phyloP scores from a whole-genome alignment of 2,797 vertebrate genomes.

The Gila robusta region DNA sequence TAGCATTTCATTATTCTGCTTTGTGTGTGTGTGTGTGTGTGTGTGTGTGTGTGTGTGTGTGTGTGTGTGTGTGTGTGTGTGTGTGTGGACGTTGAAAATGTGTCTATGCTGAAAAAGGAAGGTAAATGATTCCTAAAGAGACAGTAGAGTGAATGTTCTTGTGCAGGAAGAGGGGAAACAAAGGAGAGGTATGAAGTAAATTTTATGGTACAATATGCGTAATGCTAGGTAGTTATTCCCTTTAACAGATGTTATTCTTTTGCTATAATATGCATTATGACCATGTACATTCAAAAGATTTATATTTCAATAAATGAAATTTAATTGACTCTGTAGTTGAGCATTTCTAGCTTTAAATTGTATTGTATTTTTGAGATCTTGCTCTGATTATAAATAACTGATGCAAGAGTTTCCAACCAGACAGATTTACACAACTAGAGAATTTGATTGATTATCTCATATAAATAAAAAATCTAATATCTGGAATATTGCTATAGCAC shows the following conservation, averaged over 20 bases:
- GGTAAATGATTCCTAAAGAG: slow-evolving; percentile 59
- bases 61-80: slow-evolving; percentile 54
- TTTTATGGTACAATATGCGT: slow-evolving; percentile 75
- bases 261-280: slow-evolving; percentile 80
- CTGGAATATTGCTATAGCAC: not conserved
- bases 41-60: slow-evolving; percentile 35
- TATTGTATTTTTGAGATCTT: not conserved
- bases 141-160: slow-evolving; percentile 68
- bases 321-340: slow-evolving; percentile 73
- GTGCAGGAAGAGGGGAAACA: slow-evolving; percentile 35
- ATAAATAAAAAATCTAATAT: not conserved
- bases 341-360: not conserved
- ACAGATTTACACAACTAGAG: not conserved
- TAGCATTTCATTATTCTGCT: slow-evolving; percentile 62
- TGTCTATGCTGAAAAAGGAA: slow-evolving; percentile 55
- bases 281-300: slow-evolving; percentile 95
- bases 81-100: slow-evolving; percentile 50
- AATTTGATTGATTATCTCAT: not conserved
- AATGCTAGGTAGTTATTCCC: slow-evolving; percentile 74
- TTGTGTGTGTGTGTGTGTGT: slow-evolving; percentile 55
- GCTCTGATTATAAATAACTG: not conserved
- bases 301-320: slow-evolving; percentile 99
- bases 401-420: not conserved
- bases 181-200: slow-evolving; percentile 65
- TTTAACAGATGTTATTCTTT: slow-evolving; percentile 75